Conservation (phyloP, 53 echinoderm and acorn worm genomes). For the Antedon mediterranea region DNA sequence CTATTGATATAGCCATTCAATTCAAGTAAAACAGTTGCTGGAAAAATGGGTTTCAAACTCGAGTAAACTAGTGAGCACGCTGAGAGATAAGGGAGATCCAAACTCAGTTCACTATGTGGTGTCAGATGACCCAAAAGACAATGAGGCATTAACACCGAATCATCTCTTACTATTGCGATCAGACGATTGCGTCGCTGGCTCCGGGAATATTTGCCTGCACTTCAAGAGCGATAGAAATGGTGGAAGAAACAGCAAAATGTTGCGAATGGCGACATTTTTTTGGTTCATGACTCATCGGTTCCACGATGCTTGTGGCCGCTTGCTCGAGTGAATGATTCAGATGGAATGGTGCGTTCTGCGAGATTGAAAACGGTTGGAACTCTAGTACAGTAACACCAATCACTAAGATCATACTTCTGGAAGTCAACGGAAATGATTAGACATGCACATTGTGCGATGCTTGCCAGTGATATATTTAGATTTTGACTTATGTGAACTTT, state of each 20-base stretch:
- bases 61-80: not conserved
- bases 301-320: not conserved
- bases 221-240: conserved; percentile 5
- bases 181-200: not conserved
- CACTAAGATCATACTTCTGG: too few relatives aligned
- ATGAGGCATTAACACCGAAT: too few relatives aligned
- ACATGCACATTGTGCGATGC: too few relatives aligned
- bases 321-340: not conserved
- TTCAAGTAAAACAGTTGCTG: too few relatives aligned
- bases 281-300: not conserved
- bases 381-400: too few relatives aligned
- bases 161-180: too few relatives aligned
- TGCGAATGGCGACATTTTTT: not conserved
- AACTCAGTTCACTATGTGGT: too few relatives aligned
- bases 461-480: too few relatives aligned
- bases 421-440: too few relatives aligned
- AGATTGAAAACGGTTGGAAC: not conserved
- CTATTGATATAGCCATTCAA: not conserved
- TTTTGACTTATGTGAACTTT: too few relatives aligned
- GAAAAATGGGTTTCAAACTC: not conserved
- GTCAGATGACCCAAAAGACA: too few relatives aligned
- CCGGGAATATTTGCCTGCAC: not conserved
- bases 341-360: not conserved
- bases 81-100: too few relatives aligned
- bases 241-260: not conserved